Percentiles rank a stretch among this genome's conserved stretches.
Evolutionary conservation across 1,140 invertebrate species (phyloP).

Genomic region (Trigoniulus corallinus): DNA sequence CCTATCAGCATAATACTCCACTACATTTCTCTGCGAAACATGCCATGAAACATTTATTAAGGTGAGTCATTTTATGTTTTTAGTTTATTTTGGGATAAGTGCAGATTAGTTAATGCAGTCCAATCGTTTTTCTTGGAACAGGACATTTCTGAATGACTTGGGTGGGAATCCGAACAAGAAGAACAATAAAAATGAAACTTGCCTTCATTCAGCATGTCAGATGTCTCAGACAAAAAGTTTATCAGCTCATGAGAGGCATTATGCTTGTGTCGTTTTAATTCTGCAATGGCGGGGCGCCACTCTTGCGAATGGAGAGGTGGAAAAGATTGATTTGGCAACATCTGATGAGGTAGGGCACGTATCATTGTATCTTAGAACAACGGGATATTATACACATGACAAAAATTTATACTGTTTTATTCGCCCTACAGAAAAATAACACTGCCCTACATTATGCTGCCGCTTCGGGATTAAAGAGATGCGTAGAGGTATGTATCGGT

Average conservation of each 20-base stretch:
- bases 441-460: slow-evolving; percentile 49
- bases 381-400: not conserved
- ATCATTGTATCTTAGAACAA: slow-evolving; percentile 2
- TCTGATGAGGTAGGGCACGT: slow-evolving; percentile 33
- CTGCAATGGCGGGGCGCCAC: slow-evolving; percentile 41
- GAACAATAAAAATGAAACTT: slow-evolving; percentile 43
- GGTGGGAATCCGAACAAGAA: slow-evolving; percentile 51
- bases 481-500: slow-evolving; percentile 32
- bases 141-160: slow-evolving; percentile 45
- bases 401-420: slow-evolving; percentile 3
- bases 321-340: slow-evolving; percentile 39
- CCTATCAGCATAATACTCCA: slow-evolving; percentile 46
- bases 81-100: too few species aligned
- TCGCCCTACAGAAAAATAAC: slow-evolving; percentile 37
- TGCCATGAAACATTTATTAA: slow-evolving; percentile 45
- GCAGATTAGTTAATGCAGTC: too few species aligned
- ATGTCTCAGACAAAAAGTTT: slow-evolving; percentile 31
- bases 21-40: slow-evolving; percentile 47
- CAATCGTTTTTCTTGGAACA: too few species aligned
- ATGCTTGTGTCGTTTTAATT: slow-evolving; percentile 40
- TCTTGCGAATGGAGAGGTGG: slow-evolving; percentile 34
- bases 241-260: slow-evolving; percentile 37
- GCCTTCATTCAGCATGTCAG: slow-evolving; percentile 43
- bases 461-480: slow-evolving; percentile 40
- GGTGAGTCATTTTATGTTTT: too few species aligned